phyloP scores from a whole-genome alignment of 2,797 vertebrate genomes.

The Tympanoctomys barrerae region DNA sequence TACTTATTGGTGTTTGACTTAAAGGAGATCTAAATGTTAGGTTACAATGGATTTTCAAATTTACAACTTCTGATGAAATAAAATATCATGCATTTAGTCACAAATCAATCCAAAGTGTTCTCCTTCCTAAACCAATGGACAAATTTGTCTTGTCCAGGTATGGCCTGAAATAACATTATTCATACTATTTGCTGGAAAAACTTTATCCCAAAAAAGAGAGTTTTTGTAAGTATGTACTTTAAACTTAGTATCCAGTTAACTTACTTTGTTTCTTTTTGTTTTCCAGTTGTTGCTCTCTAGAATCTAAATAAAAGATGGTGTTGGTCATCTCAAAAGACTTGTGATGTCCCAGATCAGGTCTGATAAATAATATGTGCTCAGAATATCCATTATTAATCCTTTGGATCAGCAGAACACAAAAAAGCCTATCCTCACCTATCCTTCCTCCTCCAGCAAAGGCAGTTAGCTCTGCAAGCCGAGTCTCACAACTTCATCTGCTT shows the following conservation, averaged over 20 bases:
- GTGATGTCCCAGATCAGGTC: conserved; percentile 26
- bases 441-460: neutral
- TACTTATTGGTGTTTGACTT: neutral
- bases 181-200: neutral
- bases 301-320: conserved; percentile 48
- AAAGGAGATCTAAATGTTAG: neutral
- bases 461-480: neutral
- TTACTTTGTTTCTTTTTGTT: conserved; percentile 47
- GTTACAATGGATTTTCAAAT: neutral
- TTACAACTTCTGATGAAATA: neutral
- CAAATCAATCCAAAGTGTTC: neutral
- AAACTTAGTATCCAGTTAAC: conserved; percentile 8
- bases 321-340: conserved; percentile 65
- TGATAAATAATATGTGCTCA: conserved; percentile 64
- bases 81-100: neutral
- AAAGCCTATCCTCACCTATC: neutral
- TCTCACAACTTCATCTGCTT: neutral
- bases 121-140: neutral
- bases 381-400: conserved; percentile 74
- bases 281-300: neutral
- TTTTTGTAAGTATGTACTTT: conserved; percentile 9
- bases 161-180: neutral
- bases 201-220: neutral
- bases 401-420: conserved; percentile 43
- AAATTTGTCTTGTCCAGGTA: neutral